Evolutionary conservation across 2,888 invertebrate genomes (phyloP).

Genomic region (Anoplius nigerrimus): DNA sequence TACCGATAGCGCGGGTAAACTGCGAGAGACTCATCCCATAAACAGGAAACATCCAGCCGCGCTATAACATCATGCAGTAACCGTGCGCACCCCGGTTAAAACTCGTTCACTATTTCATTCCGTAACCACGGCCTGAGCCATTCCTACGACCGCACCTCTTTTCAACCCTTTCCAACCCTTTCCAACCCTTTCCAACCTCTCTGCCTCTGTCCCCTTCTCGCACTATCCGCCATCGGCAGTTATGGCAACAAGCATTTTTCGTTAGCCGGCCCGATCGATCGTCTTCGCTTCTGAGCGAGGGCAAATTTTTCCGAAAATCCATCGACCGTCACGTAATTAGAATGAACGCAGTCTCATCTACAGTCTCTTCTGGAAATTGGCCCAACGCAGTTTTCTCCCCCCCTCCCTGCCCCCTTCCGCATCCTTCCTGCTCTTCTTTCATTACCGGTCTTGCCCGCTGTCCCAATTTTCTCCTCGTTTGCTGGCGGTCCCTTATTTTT

Average conservation of each 20-base stretch:
- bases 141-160: constrained; percentile 1
- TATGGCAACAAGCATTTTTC: too few relatives aligned
- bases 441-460: background rate
- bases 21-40: constrained; percentile 30
- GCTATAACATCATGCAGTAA: constrained; percentile 7
- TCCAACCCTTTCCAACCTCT: background rate
- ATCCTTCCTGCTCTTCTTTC: background rate
- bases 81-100: constrained; percentile 26
- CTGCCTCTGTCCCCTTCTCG: background rate
- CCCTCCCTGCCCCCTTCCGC: background rate
- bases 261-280: too few relatives aligned
- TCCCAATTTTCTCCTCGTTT: background rate
- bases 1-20: constrained; percentile 46
- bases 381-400: too few relatives aligned
- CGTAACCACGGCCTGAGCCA: constrained; percentile 28
- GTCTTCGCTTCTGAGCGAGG: too few relatives aligned
- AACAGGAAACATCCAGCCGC: constrained; percentile 33
- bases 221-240: too few relatives aligned
- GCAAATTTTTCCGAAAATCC: too few relatives aligned
- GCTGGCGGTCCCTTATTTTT: background rate
- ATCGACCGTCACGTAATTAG: too few relatives aligned
- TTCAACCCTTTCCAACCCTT: background rate
- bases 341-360: too few relatives aligned
- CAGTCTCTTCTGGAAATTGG: background rate
- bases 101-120: constrained; percentile 44